Percentiles rank a stretch among this genome's conserved stretches.
phyloP scores from a whole-genome alignment of 2,888 invertebrate genomes.

The Hydrotaea cyrtoneurina region DNA sequence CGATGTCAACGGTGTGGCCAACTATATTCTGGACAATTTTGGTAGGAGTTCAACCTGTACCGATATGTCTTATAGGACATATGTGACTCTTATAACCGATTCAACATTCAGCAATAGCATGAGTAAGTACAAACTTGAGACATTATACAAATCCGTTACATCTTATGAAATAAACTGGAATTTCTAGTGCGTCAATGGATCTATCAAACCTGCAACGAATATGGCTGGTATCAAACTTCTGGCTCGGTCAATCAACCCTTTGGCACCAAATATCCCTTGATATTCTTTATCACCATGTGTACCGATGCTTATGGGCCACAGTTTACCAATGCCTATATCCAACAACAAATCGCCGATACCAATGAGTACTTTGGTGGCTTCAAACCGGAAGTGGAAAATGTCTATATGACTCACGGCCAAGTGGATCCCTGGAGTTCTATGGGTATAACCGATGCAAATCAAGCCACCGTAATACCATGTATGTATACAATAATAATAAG shows the following conservation, averaged over 20 bases:
- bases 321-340: constrained; percentile 72
- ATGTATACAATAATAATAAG: no score
- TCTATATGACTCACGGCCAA: constrained; percentile 82
- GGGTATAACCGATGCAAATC: constrained; percentile 78
- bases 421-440: constrained; percentile 83
- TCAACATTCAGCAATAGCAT: constrained; percentile 69
- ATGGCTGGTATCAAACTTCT: constrained; percentile 91
- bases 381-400: constrained; percentile 81
- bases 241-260: constrained; percentile 83
- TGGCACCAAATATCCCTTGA: constrained; percentile 76
- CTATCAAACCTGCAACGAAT: constrained; percentile 93
- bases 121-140: no score
- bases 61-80: constrained; percentile 74
- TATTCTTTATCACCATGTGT: constrained; percentile 74
- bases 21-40: constrained; percentile 71
- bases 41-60: constrained; percentile 67
- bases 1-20: constrained; percentile 73
- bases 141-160: no score
- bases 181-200: constrained; percentile 85
- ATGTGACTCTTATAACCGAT: constrained; percentile 68
- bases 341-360: constrained; percentile 75
- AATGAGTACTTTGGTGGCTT: constrained; percentile 82
- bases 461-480: constrained; percentile 77
- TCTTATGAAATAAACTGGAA: no score
- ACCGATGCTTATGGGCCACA: constrained; percentile 74